phyloP scores from a whole-genome alignment of 1,140 invertebrate genomes.

The Coenobita brevimanus region DNA sequence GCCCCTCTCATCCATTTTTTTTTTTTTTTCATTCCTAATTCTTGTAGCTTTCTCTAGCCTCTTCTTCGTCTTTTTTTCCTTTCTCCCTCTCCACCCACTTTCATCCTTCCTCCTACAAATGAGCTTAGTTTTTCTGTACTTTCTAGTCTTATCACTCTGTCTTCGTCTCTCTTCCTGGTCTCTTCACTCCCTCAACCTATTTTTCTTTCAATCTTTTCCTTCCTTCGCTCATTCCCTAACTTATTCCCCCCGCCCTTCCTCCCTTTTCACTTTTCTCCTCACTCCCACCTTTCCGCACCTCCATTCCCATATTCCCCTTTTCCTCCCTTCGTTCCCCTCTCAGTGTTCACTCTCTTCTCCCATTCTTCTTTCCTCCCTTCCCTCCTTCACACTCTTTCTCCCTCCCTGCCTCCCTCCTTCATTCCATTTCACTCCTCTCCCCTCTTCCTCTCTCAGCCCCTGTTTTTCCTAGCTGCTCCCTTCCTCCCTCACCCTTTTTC shows the following conservation, averaged over 20 bases:
- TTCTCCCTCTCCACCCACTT: neutral
- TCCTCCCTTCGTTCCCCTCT: neutral
- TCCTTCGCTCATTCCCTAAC: too few relatives aligned
- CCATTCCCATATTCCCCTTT: neutral
- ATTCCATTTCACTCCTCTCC: neutral
- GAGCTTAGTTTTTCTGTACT: too few relatives aligned
- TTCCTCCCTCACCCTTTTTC: too few relatives aligned
- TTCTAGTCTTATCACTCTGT: too few relatives aligned
- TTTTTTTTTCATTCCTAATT: neutral
- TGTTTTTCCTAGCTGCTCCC: neutral
- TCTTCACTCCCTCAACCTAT: neutral
- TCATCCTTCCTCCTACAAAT: too few relatives aligned
- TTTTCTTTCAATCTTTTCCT: neutral
- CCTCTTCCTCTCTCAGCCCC: neutral
- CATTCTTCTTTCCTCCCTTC: neutral
- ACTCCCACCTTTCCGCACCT: neutral
- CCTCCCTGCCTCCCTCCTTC: neutral
- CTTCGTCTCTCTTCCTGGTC: neutral
- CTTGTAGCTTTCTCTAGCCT: too few relatives aligned
- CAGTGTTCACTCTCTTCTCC: neutral
- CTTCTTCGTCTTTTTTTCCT: neutral
- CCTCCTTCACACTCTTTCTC: neutral
- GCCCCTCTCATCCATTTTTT: neutral
- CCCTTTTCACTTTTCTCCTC: neutral
- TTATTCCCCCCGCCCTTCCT: too few relatives aligned